phyloP scores from a whole-genome alignment of 2,113 vertebrate genomes.

The Sphyrna mokarran region DNA sequence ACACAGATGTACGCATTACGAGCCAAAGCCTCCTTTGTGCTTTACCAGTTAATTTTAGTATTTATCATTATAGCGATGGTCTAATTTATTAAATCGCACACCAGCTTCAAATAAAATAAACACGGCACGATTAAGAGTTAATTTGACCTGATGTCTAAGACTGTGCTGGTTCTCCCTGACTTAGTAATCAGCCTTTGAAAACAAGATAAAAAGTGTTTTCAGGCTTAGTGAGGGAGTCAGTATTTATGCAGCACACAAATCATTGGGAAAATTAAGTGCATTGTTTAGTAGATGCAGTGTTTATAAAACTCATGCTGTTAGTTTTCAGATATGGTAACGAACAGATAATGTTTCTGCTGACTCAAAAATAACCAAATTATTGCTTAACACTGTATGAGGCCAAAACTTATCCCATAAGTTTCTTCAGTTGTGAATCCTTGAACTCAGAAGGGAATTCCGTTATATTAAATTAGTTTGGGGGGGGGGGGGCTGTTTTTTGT shows the following conservation, averaged over 20 bases:
- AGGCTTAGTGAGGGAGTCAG: constrained; percentile 5
- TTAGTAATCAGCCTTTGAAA: not conserved
- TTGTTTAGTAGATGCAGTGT: not conserved
- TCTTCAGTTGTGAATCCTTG: not conserved
- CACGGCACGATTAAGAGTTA: constrained; percentile 49
- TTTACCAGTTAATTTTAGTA: constrained; percentile 38
- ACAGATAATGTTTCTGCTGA: not conserved
- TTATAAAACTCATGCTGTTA: not conserved
- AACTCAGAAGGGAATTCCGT: not conserved
- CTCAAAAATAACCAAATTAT: no score
- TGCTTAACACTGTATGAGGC: not conserved
- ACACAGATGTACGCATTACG: constrained; percentile 42
- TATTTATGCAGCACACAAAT: not conserved
- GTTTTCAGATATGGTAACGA: constrained; percentile 14
- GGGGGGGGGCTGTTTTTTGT: not conserved
- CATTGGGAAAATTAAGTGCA: not conserved
- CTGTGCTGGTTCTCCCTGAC: constrained; percentile 42
- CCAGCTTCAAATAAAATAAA: constrained; percentile 48
- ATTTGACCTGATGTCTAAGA: constrained; percentile 54
- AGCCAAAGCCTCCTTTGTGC: constrained; percentile 40
- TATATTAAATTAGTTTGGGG: not conserved
- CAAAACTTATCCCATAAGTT: not conserved
- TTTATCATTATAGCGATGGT: constrained; percentile 39
- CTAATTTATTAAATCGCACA: constrained; percentile 34
- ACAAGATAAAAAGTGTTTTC: not conserved